Evolutionary conservation across 2,797 vertebrate species (phyloP).

Genomic region (Chelon labrosus): DNA sequence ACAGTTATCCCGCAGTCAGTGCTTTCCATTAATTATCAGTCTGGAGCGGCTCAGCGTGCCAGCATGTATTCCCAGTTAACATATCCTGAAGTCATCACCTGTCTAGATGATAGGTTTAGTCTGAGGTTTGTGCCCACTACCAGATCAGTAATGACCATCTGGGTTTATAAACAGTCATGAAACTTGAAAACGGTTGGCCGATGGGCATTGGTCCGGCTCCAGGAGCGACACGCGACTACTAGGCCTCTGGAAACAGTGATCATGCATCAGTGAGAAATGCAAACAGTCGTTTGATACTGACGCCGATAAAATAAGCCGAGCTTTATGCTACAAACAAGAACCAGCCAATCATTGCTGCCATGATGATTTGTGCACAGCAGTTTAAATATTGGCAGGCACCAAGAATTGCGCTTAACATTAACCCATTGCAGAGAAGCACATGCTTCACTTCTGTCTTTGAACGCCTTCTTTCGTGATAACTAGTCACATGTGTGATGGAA

Average conservation of each 20-base stretch:
- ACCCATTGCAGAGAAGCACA: too few relatives aligned
- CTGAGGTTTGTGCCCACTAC: conserved; percentile 12
- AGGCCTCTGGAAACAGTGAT: conserved; percentile 30
- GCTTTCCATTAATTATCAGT: conserved; percentile 50
- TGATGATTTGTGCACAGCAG: too few relatives aligned
- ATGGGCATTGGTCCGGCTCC: conserved; percentile 55
- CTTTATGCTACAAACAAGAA: too few relatives aligned
- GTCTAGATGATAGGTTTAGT: conserved; percentile 51
- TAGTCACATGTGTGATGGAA: conserved; percentile 4
- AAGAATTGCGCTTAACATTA: too few relatives aligned
- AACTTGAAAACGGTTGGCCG: conserved; percentile 69
- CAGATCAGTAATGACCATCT: conserved; percentile 26
- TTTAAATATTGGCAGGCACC: too few relatives aligned
- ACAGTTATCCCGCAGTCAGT: conserved; percentile 4
- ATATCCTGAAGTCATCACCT: conserved; percentile 73
- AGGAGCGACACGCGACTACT: conserved; percentile 50
- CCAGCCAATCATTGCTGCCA: too few relatives aligned
- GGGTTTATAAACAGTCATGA: conserved; percentile 68
- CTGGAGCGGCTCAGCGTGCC: background rate
- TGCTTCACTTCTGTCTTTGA: background rate
- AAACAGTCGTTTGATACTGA: conserved; percentile 38
- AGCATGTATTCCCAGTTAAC: conserved; percentile 40
- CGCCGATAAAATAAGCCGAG: too few relatives aligned
- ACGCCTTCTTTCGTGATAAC: background rate
- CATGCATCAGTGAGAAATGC: conserved; percentile 33